Evolutionary conservation across 2,797 vertebrate genomes (phyloP), one percentile per base, ranked within the genome.

Genomic region (Rhadinocentrus ornatus): DNA sequence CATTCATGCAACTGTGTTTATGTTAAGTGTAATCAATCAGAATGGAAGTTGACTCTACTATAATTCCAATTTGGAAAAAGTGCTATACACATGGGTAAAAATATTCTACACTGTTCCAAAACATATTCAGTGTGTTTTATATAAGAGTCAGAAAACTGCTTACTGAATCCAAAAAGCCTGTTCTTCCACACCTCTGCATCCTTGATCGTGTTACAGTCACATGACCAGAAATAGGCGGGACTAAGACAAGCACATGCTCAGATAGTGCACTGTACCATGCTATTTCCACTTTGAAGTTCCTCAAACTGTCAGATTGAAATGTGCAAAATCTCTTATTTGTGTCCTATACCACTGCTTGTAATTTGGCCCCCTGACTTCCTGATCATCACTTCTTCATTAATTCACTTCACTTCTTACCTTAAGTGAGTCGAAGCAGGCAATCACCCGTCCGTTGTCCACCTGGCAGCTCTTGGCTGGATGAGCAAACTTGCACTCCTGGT

Each of bases 401-500:
- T 73, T 52, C 16, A 57, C 48, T 52, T 52, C 5, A 24, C 22
- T 78, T 89, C 95, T 96, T 96, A 99, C 98, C 97, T 99, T 99
- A 73, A 99, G 95, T 31, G 97, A 99, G 94, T 99, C 97, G 90
- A 99, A 99, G 95, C 98, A 99, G 82, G 98, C 97, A 68, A 99
- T 97, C 93, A 99, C 97, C 66, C 97, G 96, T 80, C 98, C 98
- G 48, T 99, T 99, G 94, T 99, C 98, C 95, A 99, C 97, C 85
- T 99, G 97, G 94, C 98, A 99, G 93, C 96, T 96, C 92, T 96
- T 95, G 71, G 98, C 96, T 0, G 98, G 98, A 86, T 99, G 98
- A 78, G 98, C 98, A 64, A 99, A 99, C 93, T 99, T 99, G 95
- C 98, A 99, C 91, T 99, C 98, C 57, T 94, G 95, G 86, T 99